phyloP scores from a whole-genome alignment of 2,797 vertebrate species.

The Sylvia borin region DNA sequence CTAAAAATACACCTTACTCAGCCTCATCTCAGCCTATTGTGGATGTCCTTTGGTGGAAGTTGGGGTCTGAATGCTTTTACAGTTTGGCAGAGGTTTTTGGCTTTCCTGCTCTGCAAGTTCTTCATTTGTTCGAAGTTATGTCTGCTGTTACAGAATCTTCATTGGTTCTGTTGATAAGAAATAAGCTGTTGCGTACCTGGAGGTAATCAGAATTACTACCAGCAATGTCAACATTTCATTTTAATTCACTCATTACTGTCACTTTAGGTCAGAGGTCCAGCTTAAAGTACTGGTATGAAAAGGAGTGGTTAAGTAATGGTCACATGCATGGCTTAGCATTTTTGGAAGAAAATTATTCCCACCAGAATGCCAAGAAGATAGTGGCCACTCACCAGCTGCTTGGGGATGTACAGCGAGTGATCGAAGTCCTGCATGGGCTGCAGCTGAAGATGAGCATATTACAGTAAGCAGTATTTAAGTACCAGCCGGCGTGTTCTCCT shows the following conservation, averaged over 20 bases:
- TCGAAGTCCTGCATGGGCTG: constrained; percentile 89
- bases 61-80: not conserved
- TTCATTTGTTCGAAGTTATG: not conserved
- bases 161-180: not conserved
- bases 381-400: constrained; percentile 89
- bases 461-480: constrained; percentile 78
- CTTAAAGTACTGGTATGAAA: constrained; percentile 89
- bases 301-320: constrained; percentile 89
- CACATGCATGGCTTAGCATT: constrained; percentile 95
- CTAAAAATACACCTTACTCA: not conserved
- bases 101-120: not conserved
- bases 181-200: not conserved
- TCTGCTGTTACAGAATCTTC: not conserved
- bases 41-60: not conserved
- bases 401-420: constrained; percentile 87
- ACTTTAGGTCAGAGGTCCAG: constrained; percentile 88
- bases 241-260: constrained; percentile 40
- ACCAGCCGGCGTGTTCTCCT: not conserved
- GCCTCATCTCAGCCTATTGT: not conserved
- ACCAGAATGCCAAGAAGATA: constrained; percentile 92
- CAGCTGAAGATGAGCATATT: constrained; percentile 95
- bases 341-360: constrained; percentile 93
- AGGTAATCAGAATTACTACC: not conserved
- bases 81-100: not conserved
- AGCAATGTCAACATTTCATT: not conserved